Evolutionary conservation across 2,888 invertebrate genomes (phyloP).

Genomic region (Polietes domitor): DNA sequence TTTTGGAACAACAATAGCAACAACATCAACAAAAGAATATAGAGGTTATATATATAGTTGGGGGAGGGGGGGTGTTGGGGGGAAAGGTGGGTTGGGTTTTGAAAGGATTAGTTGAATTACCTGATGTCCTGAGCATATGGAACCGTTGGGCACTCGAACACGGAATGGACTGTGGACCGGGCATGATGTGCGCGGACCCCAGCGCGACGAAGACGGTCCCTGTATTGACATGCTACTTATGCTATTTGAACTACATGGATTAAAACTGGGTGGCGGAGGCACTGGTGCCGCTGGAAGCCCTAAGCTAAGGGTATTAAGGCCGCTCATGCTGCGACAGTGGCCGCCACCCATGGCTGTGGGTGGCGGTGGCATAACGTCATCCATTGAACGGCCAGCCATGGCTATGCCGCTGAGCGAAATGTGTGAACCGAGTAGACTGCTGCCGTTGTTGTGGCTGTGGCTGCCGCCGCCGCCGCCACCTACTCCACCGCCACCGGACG

Average conservation of each 20-base stretch:
- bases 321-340: conserved; percentile 78
- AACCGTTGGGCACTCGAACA: conserved; percentile 81
- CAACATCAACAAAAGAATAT: neutral
- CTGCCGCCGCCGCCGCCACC: conserved; percentile 67
- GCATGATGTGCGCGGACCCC: conserved; percentile 81
- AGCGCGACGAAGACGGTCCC: conserved; percentile 78
- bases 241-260: conserved; percentile 81
- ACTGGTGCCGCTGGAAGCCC: conserved; percentile 77
- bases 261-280: conserved; percentile 80
- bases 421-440: conserved; percentile 74
- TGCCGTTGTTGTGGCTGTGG: conserved; percentile 68
- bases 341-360: conserved; percentile 68
- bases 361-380: conserved; percentile 68
- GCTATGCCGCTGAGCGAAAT: conserved; percentile 76
- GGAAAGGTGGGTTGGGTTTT: neutral
- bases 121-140: conserved; percentile 81
- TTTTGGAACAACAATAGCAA: neutral
- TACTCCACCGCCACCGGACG: conserved; percentile 70
- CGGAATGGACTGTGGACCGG: conserved; percentile 81
- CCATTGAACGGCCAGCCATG: conserved; percentile 75
- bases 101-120: conserved; percentile 77
- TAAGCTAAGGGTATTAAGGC: conserved; percentile 77
- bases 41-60: neutral
- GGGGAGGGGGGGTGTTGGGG: neutral
- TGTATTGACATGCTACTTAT: conserved; percentile 80